phyloP scores from a whole-genome alignment of 2,113 vertebrate genomes.

The Aramus guarauna region DNA sequence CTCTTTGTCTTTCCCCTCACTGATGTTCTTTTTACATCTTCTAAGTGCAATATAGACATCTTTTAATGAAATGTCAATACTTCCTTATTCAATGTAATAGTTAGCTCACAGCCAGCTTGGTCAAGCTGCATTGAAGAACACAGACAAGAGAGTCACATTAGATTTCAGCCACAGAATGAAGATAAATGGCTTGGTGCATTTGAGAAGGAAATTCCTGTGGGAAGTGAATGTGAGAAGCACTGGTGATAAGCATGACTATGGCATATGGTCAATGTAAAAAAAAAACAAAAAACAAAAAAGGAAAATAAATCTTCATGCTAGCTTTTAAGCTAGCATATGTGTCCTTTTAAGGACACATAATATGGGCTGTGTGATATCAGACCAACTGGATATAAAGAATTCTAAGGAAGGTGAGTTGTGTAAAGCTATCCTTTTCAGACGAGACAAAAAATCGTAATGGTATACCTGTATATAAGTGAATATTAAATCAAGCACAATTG shows the following conservation, averaged over 20 bases:
- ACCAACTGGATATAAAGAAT: background rate
- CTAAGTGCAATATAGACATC: background rate
- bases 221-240: conserved; percentile 45
- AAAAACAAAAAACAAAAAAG: too few relatives aligned
- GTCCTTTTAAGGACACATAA: background rate
- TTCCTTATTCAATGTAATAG: conserved; percentile 38
- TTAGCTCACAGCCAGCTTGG: conserved; percentile 35
- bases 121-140: conserved; percentile 40
- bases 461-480: background rate
- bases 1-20: background rate
- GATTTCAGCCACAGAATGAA: conserved; percentile 70
- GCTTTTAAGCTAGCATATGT: too few relatives aligned
- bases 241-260: background rate
- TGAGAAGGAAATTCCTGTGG: conserved; percentile 20
- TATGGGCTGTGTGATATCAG: background rate
- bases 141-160: conserved; percentile 51
- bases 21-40: background rate
- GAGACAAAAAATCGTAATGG: background rate
- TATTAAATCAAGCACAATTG: background rate
- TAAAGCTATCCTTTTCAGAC: background rate
- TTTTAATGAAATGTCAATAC: conserved; percentile 42
- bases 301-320: conserved; percentile 37
- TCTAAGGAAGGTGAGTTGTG: background rate
- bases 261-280: conserved; percentile 2
- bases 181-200: conserved; percentile 67